These are phyloP conservation scores for Mamestra brassicae DNA, from an alignment of 2,888 invertebrate species.

Conservation along the genomic window DNA sequence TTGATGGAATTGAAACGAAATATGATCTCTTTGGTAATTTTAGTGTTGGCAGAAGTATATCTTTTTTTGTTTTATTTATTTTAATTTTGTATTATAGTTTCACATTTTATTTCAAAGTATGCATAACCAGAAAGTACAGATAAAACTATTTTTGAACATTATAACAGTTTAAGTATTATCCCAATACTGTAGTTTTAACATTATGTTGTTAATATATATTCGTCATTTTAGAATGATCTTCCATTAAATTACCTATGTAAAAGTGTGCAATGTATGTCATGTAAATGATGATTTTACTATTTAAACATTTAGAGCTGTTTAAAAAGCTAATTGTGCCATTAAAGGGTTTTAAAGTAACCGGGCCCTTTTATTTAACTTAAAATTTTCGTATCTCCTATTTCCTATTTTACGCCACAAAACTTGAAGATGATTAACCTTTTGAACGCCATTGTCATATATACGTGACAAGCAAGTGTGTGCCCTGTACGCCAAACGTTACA, in stretches of 20 bases:
- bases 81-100: background rate
- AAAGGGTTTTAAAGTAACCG: constrained; percentile 24
- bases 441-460: no score
- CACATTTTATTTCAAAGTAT: background rate
- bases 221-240: constrained; percentile 2
- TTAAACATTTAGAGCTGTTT: constrained; percentile 24
- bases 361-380: constrained; percentile 3
- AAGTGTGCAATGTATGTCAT: constrained; percentile 10
- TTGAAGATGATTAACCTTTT: background rate
- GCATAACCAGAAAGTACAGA: background rate
- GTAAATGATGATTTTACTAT: background rate
- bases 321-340: constrained; percentile 34
- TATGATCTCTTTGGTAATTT: constrained; percentile 33
- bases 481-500: no score
- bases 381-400: background rate
- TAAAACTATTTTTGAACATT: background rate
- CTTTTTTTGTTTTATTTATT: background rate
- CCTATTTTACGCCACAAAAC: background rate
- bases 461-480: no score
- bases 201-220: background rate
- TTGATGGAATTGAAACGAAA: background rate
- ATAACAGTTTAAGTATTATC: background rate
- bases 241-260: background rate
- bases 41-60: background rate
- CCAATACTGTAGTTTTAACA: background rate